Evolutionary conservation across 2,113 vertebrate species (phyloP), one percentile per base, ranked within the genome.

Genomic region (Ariopsis seemanni): DNA sequence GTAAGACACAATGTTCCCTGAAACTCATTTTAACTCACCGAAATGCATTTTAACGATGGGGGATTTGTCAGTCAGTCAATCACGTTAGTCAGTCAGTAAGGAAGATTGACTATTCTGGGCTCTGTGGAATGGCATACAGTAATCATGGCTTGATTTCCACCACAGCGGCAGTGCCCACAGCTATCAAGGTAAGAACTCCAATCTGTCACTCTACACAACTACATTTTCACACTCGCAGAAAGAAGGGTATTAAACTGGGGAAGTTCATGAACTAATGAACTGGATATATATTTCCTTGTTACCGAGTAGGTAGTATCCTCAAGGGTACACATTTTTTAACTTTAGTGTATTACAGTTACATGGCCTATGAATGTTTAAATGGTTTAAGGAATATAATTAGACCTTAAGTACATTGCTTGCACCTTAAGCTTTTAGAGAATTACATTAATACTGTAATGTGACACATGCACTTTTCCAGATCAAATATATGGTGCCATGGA

Each of bases 121-220:
- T 48, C 7, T 25, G 22, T 82, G 81, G 20, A 48, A 63, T 1
- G 7, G 81, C 60, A 50, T 17, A 50, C 42, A 65, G 81, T 82
- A 82, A 82, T 65, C 60, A 82, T 65, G 11, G 60, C 22, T 82
- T 82, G 60, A 82, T 63, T 82, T 82, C 15, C 34, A 65, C 22
- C 20, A 25, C 22, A 48, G 80, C 30, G 5, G 30, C 80, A 82
- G 57, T 63, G 58, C 60, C 42, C 34, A 63, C 34, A 65, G 34
- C 18, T 34, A 72, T 74, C 52, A 85, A 42, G 53, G 52, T 60
- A 58, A 72, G 12, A 34, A 58, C 20, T 74, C 18, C 22, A 58
- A 84, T 74, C 20, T 53, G 72, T 63, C 30, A 34, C 55, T 77
- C 71, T 60, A 4, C 17, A 52, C 50, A 57, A 48, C 78, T 34